These are phyloP conservation scores for Linepithema humile DNA, from an alignment of 1,140 invertebrate species.

Conservation along the genomic window DNA sequence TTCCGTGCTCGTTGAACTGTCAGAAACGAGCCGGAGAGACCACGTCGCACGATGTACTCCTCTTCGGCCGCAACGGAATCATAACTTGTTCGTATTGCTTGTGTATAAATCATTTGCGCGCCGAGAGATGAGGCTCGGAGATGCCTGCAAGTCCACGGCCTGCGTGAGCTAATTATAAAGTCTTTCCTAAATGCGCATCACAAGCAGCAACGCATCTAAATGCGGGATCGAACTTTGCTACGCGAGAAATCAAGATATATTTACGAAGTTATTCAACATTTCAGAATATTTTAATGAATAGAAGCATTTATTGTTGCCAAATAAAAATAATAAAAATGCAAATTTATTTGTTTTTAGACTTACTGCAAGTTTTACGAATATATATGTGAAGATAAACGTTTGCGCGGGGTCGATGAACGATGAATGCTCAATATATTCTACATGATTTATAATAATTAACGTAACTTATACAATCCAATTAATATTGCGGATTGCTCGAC, in stretches of 20 bases:
- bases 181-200: not conserved
- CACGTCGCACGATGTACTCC: constrained; percentile 32
- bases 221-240: not conserved
- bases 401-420: not conserved
- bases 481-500: not conserved
- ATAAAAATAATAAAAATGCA: not conserved
- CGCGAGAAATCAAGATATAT: not conserved
- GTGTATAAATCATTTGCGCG: constrained; percentile 24
- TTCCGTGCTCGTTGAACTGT: constrained; percentile 47
- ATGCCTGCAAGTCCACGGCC: constrained; percentile 6
- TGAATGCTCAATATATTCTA: not conserved
- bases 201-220: not conserved
- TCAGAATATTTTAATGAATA: not conserved
- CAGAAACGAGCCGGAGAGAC: constrained; percentile 36
- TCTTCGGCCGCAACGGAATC: constrained; percentile 11
- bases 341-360: too few relatives aligned
- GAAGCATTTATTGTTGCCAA: not conserved
- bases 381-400: too few relatives aligned
- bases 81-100: constrained; percentile 10
- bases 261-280: not conserved
- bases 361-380: too few relatives aligned
- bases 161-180: constrained; percentile 18
- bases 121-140: not conserved
- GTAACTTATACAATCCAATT: not conserved
- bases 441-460: constrained; percentile 14